phyloP scores from a whole-genome alignment of 1,140 invertebrate species.

The Mizuhopecten yessoensis region DNA sequence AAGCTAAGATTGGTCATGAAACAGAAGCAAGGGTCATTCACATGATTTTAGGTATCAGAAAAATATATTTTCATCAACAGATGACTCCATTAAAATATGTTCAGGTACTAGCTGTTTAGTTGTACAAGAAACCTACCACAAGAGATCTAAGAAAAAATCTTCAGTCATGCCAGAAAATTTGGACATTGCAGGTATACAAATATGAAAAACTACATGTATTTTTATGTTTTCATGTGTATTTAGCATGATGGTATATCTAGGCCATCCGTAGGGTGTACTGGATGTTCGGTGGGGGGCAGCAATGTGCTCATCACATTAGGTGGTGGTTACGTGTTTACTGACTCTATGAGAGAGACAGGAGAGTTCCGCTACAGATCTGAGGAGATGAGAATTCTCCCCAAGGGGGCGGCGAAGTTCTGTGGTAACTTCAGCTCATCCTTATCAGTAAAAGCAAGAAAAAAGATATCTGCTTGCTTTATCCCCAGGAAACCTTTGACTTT shows the following conservation, averaged over 20 bases:
- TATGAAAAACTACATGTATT: not conserved
- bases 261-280: not conserved
- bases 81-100: too few relatives aligned
- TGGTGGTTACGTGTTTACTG: not conserved
- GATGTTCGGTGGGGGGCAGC: constrained; percentile 2
- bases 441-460: constrained; percentile 20
- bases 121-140: not conserved
- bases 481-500: not conserved
- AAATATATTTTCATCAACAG: too few relatives aligned
- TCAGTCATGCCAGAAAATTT: not conserved
- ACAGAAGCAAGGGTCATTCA: too few relatives aligned
- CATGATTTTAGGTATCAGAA: too few relatives aligned
- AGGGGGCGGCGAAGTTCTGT: not conserved
- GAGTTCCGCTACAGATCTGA: not conserved
- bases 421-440: not conserved
- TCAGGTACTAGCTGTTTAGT: too few relatives aligned
- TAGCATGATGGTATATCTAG: not conserved
- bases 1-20: too few relatives aligned
- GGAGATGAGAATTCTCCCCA: not conserved
- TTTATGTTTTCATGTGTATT: not conserved
- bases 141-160: not conserved
- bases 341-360: not conserved
- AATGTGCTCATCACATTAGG: not conserved
- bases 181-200: not conserved
- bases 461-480: not conserved